A percentile compares a stretch with the other conserved stretches of the same genome.
Conservation (phyloP, 2,888 invertebrate genomes). For the Scaptomyza flava region DNA sequence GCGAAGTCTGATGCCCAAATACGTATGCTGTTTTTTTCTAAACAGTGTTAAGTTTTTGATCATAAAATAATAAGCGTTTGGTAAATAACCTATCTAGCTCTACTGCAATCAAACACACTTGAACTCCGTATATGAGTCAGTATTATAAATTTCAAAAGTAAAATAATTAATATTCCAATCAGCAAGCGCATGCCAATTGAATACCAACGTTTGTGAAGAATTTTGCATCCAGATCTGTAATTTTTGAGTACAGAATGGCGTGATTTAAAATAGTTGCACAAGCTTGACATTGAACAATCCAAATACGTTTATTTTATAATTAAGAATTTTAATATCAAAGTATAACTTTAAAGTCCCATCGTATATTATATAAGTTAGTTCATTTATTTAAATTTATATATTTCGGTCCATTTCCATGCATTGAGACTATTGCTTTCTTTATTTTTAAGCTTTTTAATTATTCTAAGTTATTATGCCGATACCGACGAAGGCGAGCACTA, state of each 20-base stretch:
- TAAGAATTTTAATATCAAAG: constrained; percentile 12
- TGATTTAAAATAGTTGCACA: not conserved
- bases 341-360: not conserved
- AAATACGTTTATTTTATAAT: constrained; percentile 10
- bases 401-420: constrained; percentile 35
- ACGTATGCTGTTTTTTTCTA: not conserved
- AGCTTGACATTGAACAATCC: not conserved
- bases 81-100: constrained; percentile 20
- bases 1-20: not conserved
- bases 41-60: not conserved
- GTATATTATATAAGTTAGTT: constrained; percentile 12
- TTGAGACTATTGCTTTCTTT: constrained; percentile 45
- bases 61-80: not conserved
- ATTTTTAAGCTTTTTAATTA: constrained; percentile 38
- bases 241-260: not conserved
- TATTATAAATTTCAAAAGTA: not conserved
- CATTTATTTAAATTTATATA: constrained; percentile 11
- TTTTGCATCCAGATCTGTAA: not conserved
- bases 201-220: no score
- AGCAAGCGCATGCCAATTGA: constrained; percentile 14
- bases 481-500: constrained; percentile 83
- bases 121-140: not conserved
- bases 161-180: constrained; percentile 15
- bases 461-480: constrained; percentile 84
- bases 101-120: no score